Base-by-base conservation (phyloP, 2,113 vertebrate species). In the Irena cyanogastra region DNA sequence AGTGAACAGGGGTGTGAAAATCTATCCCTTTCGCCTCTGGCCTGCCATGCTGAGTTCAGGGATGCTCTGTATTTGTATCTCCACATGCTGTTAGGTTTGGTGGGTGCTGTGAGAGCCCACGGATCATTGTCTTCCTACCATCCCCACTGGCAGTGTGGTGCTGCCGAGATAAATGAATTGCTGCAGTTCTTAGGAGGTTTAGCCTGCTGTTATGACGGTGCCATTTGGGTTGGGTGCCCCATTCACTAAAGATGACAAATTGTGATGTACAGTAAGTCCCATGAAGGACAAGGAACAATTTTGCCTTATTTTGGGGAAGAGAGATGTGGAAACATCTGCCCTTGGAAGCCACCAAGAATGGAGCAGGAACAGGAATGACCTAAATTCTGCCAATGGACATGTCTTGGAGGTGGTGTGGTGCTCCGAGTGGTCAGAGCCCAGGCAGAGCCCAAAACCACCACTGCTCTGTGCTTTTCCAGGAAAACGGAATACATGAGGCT, bases 401-500 rank as follows among this genome's bases (percentile, higher is more conserved):
- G 7, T 0, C 0, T 39, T 49, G 65, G 70, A 70, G 52, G 20
- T 11, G 74, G 11, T 49, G 41, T 22, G 87, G 65, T 61, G 44
- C 77, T 87, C 53, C 1, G 16, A 75, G 44, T 0, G 0, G 37
- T 13, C 24, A 57, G 52, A 81, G 82, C 72, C 59, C 54, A 30
- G 54, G n/a, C 65, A 54, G 52, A 85, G 26, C 47, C 41, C 2
- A 8, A 89, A 93, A 80, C 57, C 60, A 37, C 18, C 0, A 0
- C 69, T 71, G 64, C 75, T 77, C 78, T 30, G 20, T 27, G 35
- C 66, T 95, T 94, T 96, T 96, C 87, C 77, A 76, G 87, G 93
- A 94, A 87, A 93, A 80, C 0, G 0, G 84, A 76, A 41, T 28
- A 54, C 22, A 3, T 47, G 70, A 93, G 45, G 20, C 60, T 87